phyloP scores from a whole-genome alignment of 2,888 invertebrate species.

The Oligia strigilis region DNA sequence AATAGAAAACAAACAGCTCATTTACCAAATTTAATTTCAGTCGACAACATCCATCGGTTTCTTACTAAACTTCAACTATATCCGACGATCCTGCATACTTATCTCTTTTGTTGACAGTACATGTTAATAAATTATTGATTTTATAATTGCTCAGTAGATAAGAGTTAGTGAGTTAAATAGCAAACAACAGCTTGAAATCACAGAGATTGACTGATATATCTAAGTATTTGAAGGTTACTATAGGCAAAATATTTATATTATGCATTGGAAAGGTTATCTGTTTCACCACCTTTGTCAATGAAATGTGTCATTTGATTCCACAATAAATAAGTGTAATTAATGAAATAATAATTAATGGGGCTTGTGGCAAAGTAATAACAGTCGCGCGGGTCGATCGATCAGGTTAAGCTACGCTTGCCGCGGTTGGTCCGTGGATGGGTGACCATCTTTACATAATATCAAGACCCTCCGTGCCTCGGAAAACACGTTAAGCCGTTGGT shows the following conservation, averaged over 20 bases:
- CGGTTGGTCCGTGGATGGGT: no score
- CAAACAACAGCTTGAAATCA: conserved; percentile 18
- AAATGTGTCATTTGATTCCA: conserved; percentile 19
- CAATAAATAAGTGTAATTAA: not conserved
- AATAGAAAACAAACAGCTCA: no score
- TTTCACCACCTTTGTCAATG: conserved; percentile 16
- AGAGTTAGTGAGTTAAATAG: not conserved
- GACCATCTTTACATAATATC: no score
- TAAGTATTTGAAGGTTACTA: conserved; percentile 37
- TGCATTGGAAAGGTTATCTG: conserved; percentile 42
- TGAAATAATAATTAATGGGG: not conserved
- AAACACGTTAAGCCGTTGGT: no score
- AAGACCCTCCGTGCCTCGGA: no score
- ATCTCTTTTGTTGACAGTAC: not conserved
- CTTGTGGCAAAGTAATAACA: no score
- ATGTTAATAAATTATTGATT: not conserved
- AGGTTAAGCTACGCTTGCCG: no score
- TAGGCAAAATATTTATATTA: conserved; percentile 48
- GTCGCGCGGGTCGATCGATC: no score
- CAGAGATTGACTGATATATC: conserved; percentile 39
- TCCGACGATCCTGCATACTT: no score
- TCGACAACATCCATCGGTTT: no score
- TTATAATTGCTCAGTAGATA: not conserved
- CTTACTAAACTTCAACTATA: no score
- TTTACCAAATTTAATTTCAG: no score